phyloP scores from a whole-genome alignment of 1,140 invertebrate genomes.

The Whitmania pigra region DNA sequence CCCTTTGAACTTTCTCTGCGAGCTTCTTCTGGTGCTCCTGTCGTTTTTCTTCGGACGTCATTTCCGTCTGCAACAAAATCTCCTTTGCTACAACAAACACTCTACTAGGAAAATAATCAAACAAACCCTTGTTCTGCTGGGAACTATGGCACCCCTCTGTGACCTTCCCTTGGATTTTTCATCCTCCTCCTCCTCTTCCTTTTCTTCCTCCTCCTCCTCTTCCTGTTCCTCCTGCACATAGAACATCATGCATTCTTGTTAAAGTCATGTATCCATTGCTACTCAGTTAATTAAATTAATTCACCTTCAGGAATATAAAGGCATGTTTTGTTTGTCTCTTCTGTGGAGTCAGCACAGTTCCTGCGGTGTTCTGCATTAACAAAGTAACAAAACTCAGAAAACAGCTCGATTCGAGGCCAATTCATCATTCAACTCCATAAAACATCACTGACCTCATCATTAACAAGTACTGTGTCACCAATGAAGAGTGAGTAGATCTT shows the following conservation, averaged over 20 bases:
- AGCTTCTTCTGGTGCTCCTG: slow-evolving; percentile 93
- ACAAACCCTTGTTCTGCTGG: slow-evolving; percentile 74
- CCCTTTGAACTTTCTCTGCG: slow-evolving; percentile 74
- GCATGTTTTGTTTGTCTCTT: slow-evolving; percentile 89
- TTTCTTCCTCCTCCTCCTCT: slow-evolving; percentile 54
- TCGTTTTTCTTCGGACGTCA: slow-evolving; percentile 89
- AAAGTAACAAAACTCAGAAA: no score
- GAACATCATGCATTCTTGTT: no score
- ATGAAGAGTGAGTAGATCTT: slow-evolving; percentile 89
- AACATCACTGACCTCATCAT: slow-evolving; percentile 56
- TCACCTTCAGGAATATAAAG: slow-evolving; percentile 77
- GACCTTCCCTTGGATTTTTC: slow-evolving; percentile 65
- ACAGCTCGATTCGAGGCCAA: no score
- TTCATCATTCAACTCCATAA: no score
- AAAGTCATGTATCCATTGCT: not conserved
- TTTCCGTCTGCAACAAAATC: slow-evolving; percentile 55
- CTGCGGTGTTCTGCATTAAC: slow-evolving; percentile 54
- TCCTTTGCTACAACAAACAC: not conserved
- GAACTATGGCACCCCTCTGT: slow-evolving; percentile 80
- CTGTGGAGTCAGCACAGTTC: slow-evolving; percentile 65
- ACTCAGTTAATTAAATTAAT: not conserved
- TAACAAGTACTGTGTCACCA: slow-evolving; percentile 89
- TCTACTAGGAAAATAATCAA: not conserved
- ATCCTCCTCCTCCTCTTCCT: slow-evolving; percentile 58
- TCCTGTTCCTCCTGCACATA: slow-evolving; percentile 34